Percentiles rank a stretch among this genome's conserved stretches.
Evolutionary conservation across 2,888 invertebrate species (phyloP).

Genomic region (Adela reaumurella): DNA sequence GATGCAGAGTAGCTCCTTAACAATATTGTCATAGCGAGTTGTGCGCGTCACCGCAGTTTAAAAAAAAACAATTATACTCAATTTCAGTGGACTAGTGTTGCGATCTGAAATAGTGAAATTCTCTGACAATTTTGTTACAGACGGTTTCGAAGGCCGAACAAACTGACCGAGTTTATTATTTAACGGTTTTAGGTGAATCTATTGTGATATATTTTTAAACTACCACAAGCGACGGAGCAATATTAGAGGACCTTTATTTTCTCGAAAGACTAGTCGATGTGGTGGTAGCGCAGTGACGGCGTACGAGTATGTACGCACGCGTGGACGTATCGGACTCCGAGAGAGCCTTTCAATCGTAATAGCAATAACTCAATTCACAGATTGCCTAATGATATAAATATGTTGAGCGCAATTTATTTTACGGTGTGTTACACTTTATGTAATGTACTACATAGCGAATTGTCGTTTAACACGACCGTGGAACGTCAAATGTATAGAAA

Average conservation of each 20-base stretch:
- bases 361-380: conserved; percentile 21
- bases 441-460: conserved; percentile 31
- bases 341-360: conserved; percentile 17
- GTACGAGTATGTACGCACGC: not conserved
- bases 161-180: conserved; percentile 31
- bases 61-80: too few species aligned
- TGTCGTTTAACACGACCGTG: conserved; percentile 50
- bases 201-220: conserved; percentile 37
- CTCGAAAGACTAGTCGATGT: not conserved
- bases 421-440: too few species aligned
- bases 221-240: not conserved
- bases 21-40: too few species aligned
- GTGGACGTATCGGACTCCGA: not conserved
- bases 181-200: conserved; percentile 52
- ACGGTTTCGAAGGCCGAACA: not conserved
- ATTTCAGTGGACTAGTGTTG: not conserved
- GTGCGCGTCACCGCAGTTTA: too few species aligned
- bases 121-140: not conserved
- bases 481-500: conserved; percentile 41
- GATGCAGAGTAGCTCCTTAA: conserved; percentile 61
- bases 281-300: not conserved
- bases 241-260: not conserved
- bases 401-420: conserved; percentile 14
- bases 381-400: conserved; percentile 9
- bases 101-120: not conserved